These are phyloP conservation scores for Dasysyrphus tricinctus DNA, from an alignment of 2,888 invertebrate genomes.

Conservation along the genomic window DNA sequence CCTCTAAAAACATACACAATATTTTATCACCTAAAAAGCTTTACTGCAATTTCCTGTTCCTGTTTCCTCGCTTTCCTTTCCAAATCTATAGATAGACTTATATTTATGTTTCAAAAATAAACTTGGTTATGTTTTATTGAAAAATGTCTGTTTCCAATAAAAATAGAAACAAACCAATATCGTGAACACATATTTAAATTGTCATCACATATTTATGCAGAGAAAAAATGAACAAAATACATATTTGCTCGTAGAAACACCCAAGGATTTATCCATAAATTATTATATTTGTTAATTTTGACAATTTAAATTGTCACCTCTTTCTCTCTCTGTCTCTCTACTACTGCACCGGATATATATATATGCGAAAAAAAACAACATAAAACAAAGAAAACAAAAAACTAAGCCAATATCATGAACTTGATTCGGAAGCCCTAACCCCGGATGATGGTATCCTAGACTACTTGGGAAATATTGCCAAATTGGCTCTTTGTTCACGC, in stretches of 20 bases:
- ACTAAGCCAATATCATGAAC: conserved; percentile 37
- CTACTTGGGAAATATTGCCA: conserved; percentile 33
- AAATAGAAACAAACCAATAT: neutral
- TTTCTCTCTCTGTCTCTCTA: neutral
- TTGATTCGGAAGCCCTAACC: conserved; percentile 36
- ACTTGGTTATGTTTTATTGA: neutral
- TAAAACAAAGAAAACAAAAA: neutral
- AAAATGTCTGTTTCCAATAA: neutral
- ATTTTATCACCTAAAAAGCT: conserved; percentile 43
- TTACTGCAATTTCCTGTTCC: conserved; percentile 32
- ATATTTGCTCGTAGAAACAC: neutral
- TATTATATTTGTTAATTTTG: conserved; percentile 64
- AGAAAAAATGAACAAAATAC: neutral
- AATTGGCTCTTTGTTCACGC: conserved; percentile 46
- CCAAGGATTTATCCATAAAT: conserved; percentile 40
- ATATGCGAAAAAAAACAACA: neutral
- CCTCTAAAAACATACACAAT: conserved; percentile 9
- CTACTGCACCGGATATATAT: neutral
- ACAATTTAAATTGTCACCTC: conserved; percentile 45
- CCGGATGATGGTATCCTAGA: neutral
- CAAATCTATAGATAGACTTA: neutral
- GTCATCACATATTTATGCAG: conserved; percentile 54
- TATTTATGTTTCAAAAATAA: neutral
- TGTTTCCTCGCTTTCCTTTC: conserved; percentile 7
- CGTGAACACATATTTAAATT: conserved; percentile 65